Percentiles rank a stretch among this genome's conserved stretches.
These are phyloP conservation scores for Pachypsylla venusta DNA, from an alignment of 1,140 invertebrate genomes.

Conservation along the genomic window DNA sequence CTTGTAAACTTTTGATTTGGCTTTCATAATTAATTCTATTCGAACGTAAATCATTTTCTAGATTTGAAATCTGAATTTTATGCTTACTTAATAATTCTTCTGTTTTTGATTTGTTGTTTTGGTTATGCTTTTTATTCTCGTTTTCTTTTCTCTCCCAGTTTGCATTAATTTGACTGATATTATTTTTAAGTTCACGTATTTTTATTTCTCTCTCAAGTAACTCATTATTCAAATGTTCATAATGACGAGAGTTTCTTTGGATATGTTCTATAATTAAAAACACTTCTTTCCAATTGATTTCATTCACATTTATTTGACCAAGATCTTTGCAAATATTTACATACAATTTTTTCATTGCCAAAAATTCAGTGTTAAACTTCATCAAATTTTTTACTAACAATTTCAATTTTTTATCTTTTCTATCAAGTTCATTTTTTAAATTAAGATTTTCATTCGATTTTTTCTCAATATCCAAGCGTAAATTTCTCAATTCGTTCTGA, in stretches of 20 bases:
- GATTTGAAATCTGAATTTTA: neutral
- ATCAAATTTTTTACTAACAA: neutral
- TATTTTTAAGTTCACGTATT: no score
- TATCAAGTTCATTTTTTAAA: constrained; percentile 12
- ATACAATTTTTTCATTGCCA: neutral
- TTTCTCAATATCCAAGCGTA: constrained; percentile 34
- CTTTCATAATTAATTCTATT: neutral
- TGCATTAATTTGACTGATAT: no score
- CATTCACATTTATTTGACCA: no score
- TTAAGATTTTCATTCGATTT: constrained; percentile 29
- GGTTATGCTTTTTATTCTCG: no score
- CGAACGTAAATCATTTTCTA: neutral
- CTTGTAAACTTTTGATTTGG: constrained; percentile 25
- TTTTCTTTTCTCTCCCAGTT: no score
- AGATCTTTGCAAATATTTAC: neutral
- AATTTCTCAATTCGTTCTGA: constrained; percentile 24
- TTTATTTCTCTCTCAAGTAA: no score
- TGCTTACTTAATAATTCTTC: no score
- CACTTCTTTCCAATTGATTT: no score
- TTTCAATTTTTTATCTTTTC: neutral
- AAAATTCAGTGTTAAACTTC: neutral
- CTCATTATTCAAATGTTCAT: no score
- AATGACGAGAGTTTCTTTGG: no score
- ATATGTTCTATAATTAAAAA: no score
- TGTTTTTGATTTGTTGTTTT: no score